Evolutionary conservation across 2,888 invertebrate species (phyloP).

Genomic region (Lottia gigantea): DNA sequence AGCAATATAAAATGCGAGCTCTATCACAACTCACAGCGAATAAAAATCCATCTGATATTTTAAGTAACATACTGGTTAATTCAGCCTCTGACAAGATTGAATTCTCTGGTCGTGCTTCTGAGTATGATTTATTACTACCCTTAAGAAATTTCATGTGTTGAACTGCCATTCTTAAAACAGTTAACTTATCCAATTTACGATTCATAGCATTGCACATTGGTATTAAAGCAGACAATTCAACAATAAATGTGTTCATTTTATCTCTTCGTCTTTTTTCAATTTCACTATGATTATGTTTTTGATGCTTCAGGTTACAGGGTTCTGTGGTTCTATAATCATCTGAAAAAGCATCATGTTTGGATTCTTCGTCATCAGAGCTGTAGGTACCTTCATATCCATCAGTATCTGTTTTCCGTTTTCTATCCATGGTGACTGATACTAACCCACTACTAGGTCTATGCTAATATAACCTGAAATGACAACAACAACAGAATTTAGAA

Average conservation of each 20-base stretch:
- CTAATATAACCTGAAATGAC: no score
- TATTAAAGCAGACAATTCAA: slow-evolving; percentile 87
- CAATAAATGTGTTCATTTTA: slow-evolving; percentile 96
- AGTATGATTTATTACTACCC: slow-evolving; percentile 77
- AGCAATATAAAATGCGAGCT: slow-evolving; percentile 88
- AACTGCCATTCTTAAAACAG: slow-evolving; percentile 89
- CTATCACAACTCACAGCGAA: slow-evolving; percentile 94
- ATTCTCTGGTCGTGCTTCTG: slow-evolving; percentile 82
- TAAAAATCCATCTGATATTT: slow-evolving; percentile 89
- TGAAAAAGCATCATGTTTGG: background rate
- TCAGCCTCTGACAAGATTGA: slow-evolving; percentile 88
- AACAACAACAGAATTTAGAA: no score
- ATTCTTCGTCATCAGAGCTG: slow-evolving; percentile 8
- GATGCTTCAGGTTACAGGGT: slow-evolving; percentile 10
- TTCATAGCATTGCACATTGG: slow-evolving; percentile 96
- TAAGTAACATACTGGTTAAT: slow-evolving; percentile 76
- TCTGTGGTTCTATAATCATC: background rate
- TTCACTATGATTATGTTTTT: slow-evolving; percentile 94
- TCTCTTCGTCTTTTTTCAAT: slow-evolving; percentile 94
- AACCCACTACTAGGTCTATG: no score
- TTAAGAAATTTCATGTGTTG: slow-evolving; percentile 86
- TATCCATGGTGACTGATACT: no score
- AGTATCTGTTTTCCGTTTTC: no score
- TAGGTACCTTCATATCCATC: background rate
- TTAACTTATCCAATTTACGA: slow-evolving; percentile 91